phyloP scores from a whole-genome alignment of 2,888 invertebrate genomes.

The Dysmachus trigonus region DNA sequence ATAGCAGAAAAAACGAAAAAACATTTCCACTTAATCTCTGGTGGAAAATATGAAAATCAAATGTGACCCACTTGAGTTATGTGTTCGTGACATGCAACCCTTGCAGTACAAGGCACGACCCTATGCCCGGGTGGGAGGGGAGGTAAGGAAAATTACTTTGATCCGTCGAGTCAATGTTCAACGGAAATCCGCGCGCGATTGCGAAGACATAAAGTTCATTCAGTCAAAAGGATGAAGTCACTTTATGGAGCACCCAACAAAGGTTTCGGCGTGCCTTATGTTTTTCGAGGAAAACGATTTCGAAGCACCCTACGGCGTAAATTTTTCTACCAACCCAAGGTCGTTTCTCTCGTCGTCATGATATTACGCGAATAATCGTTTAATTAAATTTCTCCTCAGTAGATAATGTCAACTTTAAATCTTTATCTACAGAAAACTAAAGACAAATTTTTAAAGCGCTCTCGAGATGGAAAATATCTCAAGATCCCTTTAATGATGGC shows the following conservation, averaged over 20 bases:
- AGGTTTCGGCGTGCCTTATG: not conserved
- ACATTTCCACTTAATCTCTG: not conserved
- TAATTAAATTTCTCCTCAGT: not conserved
- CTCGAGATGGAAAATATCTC: not conserved
- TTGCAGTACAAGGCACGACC: not conserved
- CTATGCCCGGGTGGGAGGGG: not conserved
- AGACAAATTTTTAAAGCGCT: not conserved
- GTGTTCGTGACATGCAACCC: not conserved
- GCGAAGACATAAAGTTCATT: not conserved
- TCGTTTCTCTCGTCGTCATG: not conserved
- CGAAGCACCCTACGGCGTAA: not conserved
- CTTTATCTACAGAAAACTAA: not conserved
- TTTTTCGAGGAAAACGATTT: not conserved
- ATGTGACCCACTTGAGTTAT: not conserved
- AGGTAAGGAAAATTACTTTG: not conserved
- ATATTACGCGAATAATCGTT: not conserved
- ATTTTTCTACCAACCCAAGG: not conserved
- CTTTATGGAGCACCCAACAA: not conserved
- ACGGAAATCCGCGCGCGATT: not conserved
- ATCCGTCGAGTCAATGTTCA: not conserved
- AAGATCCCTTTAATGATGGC: not conserved
- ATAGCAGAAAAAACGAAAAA: not conserved
- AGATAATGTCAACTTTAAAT: not conserved
- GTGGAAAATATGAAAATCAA: slow-evolving; percentile 1
- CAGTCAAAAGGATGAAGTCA: not conserved